Base-by-base conservation (phyloP, 2,113 vertebrate species). In the Solea senegalensis region DNA sequence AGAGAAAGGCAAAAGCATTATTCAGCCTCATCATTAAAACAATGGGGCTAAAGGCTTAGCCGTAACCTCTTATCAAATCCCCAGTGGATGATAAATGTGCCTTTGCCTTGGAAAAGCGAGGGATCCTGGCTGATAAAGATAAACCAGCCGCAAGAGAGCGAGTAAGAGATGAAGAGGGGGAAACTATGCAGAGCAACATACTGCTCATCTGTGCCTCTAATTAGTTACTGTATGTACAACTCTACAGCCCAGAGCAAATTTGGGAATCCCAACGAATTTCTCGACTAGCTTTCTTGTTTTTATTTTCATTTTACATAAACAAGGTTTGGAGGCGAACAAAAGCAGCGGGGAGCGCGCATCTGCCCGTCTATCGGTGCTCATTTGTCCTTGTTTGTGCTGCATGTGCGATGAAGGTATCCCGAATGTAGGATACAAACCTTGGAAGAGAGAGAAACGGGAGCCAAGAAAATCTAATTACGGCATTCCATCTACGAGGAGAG, bases 1-100 rank as follows among this genome's bases (percentile, higher is more conserved):
- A 57, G 76, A 62, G 58, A 60, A 78, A 65, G 59, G 16, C 28
- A 41, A 70, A 56, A 51, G 65, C 52, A 54, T 74, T 78, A 64
- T 84, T 85, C 64, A 68, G 72, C 46, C 79, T 87, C 81, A 86
- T 84, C 60, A 79, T 84, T 86, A 83, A 91, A 87, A 91, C 90
- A 91, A 85, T 76, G 82, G 78, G 82, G 83, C 82, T 89, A 86
- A 86, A 90, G 86, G 69, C 85, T 92, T 89, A 87, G 75, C 81
- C 54, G 13, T 69, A 70, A 76, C 73, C 82, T 86, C 75, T 83
- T 84, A 86, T 88, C 86, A 78, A 82, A 78, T 89, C 81, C 89
- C 84, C 74, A 62, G 76, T 66, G 64, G 81, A 76, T 88, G 85
- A 92, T 84, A 70, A 88, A 90, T 85, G 76, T 57, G 76, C 69